These are phyloP conservation scores for Coregonus clupeaformis DNA, from an alignment of 2,113 vertebrate genomes.

Conservation along the genomic window DNA sequence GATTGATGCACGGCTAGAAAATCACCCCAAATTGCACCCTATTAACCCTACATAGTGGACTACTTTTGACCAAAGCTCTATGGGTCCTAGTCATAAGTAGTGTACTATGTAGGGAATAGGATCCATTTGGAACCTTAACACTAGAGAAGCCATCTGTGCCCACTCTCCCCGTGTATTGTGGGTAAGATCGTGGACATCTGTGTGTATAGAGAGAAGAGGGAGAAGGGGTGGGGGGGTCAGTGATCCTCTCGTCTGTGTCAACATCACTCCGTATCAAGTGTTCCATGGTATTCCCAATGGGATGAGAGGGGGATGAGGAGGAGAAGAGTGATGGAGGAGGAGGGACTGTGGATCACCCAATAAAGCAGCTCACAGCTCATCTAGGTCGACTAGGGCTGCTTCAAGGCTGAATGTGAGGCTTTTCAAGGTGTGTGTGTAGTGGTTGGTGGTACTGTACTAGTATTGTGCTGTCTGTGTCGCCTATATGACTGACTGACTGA, in stretches of 20 bases:
- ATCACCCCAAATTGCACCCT: not conserved
- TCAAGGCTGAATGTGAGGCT: conserved; percentile 13
- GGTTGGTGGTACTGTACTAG: not conserved
- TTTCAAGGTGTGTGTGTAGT: conserved; percentile 9
- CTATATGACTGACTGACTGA: too few species aligned
- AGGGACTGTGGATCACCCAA: conserved; percentile 53
- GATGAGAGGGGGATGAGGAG: conserved; percentile 15
- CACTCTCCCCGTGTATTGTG: conserved; percentile 30
- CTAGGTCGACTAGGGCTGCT: conserved; percentile 39
- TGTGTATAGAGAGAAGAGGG: conserved; percentile 50
- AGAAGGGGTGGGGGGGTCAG: conserved; percentile 5
- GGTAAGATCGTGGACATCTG: conserved; percentile 66
- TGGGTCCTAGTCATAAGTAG: not conserved
- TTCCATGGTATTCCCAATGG: not conserved
- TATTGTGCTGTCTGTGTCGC: not conserved
- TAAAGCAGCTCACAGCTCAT: conserved; percentile 65
- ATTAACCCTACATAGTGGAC: not conserved
- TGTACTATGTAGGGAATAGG: too few species aligned
- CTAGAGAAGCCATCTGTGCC: conserved; percentile 58
- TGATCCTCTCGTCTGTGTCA: conserved; percentile 17
- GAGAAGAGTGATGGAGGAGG: not conserved
- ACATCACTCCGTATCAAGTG: not conserved
- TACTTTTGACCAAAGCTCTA: not conserved
- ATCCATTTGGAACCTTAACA: too few species aligned
- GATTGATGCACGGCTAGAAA: conserved; percentile 62